Conservation (phyloP, 2,113 vertebrate genomes). For the Synchiropus splendidus region DNA sequence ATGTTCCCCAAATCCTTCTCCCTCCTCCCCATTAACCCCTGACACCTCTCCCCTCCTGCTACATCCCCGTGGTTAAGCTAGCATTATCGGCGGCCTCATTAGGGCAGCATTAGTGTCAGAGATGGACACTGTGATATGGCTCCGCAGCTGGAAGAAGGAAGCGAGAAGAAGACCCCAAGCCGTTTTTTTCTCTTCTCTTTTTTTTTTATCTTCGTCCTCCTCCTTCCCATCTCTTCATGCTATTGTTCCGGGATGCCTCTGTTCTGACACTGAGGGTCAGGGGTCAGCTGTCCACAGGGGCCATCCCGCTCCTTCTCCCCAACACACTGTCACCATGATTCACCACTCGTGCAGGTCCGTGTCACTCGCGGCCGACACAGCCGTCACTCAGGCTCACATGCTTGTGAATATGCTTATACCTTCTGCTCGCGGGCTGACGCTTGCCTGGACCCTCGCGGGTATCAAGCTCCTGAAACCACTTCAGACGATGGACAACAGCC, state of each 20-base stretch:
- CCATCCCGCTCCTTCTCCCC: constrained; percentile 29
- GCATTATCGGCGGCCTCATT: constrained; percentile 54
- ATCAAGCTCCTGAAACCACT: constrained; percentile 7
- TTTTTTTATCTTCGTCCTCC: constrained; percentile 21
- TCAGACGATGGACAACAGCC: constrained; percentile 7
- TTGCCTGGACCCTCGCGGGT: constrained; percentile 1
- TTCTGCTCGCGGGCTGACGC: constrained; percentile 19
- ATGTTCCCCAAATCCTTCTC: constrained; percentile 29
- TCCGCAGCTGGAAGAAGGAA: constrained; percentile 42
- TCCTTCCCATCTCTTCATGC: constrained; percentile 25
- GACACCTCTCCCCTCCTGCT: constrained; percentile 30
- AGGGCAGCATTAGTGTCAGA: constrained; percentile 62
- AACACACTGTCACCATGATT: constrained; percentile 52
- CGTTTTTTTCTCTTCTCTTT: constrained; percentile 12
- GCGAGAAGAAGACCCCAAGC: constrained; percentile 39
- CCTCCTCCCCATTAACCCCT: constrained; percentile 46
- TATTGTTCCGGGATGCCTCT: constrained; percentile 54
- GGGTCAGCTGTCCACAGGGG: constrained; percentile 50
- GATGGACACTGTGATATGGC: constrained; percentile 53
- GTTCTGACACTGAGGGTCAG: constrained; percentile 56
- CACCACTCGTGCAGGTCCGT: constrained; percentile 43
- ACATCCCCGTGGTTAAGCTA: constrained; percentile 42
- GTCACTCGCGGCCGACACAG: constrained; percentile 47
- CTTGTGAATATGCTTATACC: constrained; percentile 23
- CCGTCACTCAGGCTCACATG: constrained; percentile 44